These are phyloP conservation scores for Phoxinus phoxinus DNA, from an alignment of 2,113 vertebrate species.

Conservation along the genomic window DNA sequence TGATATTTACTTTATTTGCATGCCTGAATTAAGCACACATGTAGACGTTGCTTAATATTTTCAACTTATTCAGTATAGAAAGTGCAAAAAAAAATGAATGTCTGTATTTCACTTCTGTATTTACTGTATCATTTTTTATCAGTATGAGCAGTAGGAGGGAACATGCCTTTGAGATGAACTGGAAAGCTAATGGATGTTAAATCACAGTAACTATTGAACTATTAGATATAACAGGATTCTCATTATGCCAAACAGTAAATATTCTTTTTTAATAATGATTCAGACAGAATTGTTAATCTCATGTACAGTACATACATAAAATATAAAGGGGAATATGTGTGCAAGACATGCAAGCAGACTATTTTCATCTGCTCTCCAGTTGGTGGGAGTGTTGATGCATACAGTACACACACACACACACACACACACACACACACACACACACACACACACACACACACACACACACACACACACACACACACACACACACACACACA, in stretches of 20 bases:
- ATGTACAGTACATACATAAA: neutral
- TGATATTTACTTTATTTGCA: neutral
- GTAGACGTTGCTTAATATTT: neutral
- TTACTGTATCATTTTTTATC: neutral
- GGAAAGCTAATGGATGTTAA: too few relatives aligned
- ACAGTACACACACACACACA: neutral
- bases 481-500: neutral
- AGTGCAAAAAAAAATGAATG: too few relatives aligned
- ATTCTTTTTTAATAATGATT: neutral
- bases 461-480: neutral
- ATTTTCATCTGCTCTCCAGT: conserved; percentile 25
- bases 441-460: neutral
- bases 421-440: neutral
- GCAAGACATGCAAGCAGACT: neutral
- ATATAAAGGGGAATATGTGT: neutral
- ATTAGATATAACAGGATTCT: too few relatives aligned
- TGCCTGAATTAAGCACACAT: neutral
- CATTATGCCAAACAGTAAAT: neutral
- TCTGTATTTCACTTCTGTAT: neutral
- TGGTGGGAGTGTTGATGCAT: conserved; percentile 43
- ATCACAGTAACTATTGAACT: too few relatives aligned
- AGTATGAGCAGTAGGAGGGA: too few relatives aligned
- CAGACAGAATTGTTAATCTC: neutral
- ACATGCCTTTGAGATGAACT: too few relatives aligned
- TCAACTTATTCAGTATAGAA: neutral